Evolutionary conservation across 2,113 vertebrate genomes (phyloP), one percentile per base, ranked within the genome.

Genomic region (Dipodomys stephensi): DNA sequence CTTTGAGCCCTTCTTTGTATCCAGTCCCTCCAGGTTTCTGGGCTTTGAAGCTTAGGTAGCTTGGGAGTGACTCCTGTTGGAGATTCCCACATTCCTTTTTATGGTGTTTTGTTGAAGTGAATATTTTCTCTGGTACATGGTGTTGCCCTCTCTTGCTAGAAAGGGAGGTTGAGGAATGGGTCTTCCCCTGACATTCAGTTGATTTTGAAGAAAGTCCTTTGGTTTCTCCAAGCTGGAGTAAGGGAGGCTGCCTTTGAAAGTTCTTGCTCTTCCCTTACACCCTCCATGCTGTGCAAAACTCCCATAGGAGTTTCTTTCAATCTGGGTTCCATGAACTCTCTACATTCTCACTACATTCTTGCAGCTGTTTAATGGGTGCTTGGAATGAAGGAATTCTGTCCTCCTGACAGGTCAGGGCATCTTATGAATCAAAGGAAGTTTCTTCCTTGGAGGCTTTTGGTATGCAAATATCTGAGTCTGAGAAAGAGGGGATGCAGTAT

Each of bases 1-100:
- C 28, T 28, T 67, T 11, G 68, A 35, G 11, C 22, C 46, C n/a
- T 83, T 65, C 16, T 89, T 69, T 16, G 8, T 25, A 20, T 23
- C 68, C 9, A 44, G 3, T 67, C 23, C 69, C 83, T 95, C 62
- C 13, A 20, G 67, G 67, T 88, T 67, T 92, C 87, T 81, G 76
- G 62, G 81, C 83, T 65, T 91, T 71, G 84, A 86, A 86, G 78
- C 35, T 71, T 64, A 67, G 27, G 60, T 73, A 65, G 46, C 65
- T 49, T 76, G 67, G 12, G 79, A 91, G 46, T 73, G 87, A 44
- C 49, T 96, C 25, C 16, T 44, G 0, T 82, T 86, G 64, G 82
- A 87, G 87, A 64, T n/a, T 85, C 90, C 64, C 35, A 39, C 60
- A 16, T 81, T 69, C 57, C 35, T 72, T 92, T 82, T 72, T 46